A percentile compares a stretch with the other conserved stretches of the same genome.
These are phyloP conservation scores for Scaptomyza tumidula DNA, from an alignment of 2,888 invertebrate species.

Conservation along the genomic window DNA sequence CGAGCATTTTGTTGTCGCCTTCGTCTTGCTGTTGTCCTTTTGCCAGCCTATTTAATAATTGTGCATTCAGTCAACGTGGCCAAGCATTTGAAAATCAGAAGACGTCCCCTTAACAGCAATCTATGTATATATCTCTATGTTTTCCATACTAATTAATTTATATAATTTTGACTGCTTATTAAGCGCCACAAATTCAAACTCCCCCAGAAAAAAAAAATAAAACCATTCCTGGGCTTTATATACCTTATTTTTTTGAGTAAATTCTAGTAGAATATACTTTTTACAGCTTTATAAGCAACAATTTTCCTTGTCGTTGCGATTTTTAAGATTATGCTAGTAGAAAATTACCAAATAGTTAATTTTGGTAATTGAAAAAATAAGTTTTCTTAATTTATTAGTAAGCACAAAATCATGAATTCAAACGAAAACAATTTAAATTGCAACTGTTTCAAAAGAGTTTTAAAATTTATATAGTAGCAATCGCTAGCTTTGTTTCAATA, in stretches of 20 bases:
- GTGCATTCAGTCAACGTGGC: conserved; percentile 74
- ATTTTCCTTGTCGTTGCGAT: too few relatives aligned
- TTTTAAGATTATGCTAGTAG: background rate
- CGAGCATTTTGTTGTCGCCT: background rate
- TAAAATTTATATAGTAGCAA: background rate
- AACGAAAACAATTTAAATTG: too few relatives aligned
- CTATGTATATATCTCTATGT: conserved; percentile 67
- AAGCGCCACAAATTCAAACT: conserved; percentile 6
- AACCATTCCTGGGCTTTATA: background rate
- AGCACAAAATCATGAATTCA: too few relatives aligned
- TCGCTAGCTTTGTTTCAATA: too few relatives aligned
- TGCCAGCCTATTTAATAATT: conserved; percentile 74
- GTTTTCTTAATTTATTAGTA: too few relatives aligned
- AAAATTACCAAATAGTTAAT: too few relatives aligned
- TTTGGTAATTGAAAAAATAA: too few relatives aligned
- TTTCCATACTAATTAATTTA: conserved; percentile 69
- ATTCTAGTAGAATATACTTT: background rate
- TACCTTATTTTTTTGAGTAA: background rate
- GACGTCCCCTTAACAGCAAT: conserved; percentile 51
- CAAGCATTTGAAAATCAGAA: conserved; percentile 30
- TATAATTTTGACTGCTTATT: conserved; percentile 64
- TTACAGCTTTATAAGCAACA: background rate
- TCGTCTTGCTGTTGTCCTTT: conserved; percentile 38
- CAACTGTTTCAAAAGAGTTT: background rate
- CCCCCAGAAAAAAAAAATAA: background rate